These are phyloP conservation scores for Benitochromis conjunctus DNA, from an alignment of 2,113 vertebrate genomes.

Conservation along the genomic window DNA sequence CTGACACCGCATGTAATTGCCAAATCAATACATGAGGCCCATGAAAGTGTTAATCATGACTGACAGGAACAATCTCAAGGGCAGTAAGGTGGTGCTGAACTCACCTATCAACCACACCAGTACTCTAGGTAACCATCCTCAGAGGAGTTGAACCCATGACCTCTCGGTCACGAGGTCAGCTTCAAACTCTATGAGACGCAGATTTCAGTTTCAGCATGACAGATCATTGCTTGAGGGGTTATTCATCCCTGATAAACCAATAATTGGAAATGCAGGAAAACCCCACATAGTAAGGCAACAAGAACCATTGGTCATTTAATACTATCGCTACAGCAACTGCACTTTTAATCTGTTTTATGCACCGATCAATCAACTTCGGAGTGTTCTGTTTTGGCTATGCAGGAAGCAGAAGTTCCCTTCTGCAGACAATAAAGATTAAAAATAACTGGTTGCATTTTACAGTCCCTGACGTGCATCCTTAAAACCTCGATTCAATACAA, in stretches of 20 bases:
- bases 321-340: not conserved
- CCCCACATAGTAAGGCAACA: not conserved
- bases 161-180: not conserved
- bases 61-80: slow-evolving; percentile 43
- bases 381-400: not conserved
- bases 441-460: not conserved
- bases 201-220: not conserved
- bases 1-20: slow-evolving; percentile 50
- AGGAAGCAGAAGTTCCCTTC: not conserved
- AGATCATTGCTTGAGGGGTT: slow-evolving; percentile 20
- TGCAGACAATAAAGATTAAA: not conserved
- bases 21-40: slow-evolving; percentile 14
- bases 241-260: slow-evolving; percentile 26
- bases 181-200: not conserved
- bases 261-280: slow-evolving; percentile 29
- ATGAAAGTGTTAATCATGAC: slow-evolving; percentile 48
- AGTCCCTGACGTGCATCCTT: not conserved
- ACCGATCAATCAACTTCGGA: not conserved
- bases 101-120: not conserved
- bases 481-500: slow-evolving; percentile 4
- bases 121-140: not conserved
- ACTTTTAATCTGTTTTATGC: not conserved
- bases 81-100: not conserved
- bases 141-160: slow-evolving; percentile 39
- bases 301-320: not conserved